These are phyloP conservation scores for Ochotona princeps DNA, from an alignment of 2,113 vertebrate genomes.

Conservation along the genomic window DNA sequence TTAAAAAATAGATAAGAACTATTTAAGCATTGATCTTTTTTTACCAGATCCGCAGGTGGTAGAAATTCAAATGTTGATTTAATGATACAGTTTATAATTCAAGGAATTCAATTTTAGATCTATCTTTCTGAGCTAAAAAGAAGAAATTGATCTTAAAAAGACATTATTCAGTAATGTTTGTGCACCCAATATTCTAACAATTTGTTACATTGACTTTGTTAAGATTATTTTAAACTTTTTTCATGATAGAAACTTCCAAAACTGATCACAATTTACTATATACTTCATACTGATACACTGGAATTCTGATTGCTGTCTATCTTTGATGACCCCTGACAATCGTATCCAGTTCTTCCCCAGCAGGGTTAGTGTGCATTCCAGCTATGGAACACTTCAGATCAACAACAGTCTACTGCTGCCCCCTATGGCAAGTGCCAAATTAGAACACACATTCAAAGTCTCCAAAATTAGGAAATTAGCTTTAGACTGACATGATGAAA, in stretches of 20 bases:
- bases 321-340: not conserved
- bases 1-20: not conserved
- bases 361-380: not conserved
- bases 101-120: not conserved
- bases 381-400: not conserved
- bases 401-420: slow-evolving; percentile 66
- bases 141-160: not conserved
- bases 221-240: slow-evolving; percentile 40
- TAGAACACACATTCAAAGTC: not conserved
- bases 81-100: not conserved
- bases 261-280: not conserved
- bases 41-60: not conserved
- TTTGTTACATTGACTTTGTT: not conserved
- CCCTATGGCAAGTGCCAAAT: slow-evolving; percentile 55
- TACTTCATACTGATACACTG: not conserved
- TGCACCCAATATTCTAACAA: not conserved
- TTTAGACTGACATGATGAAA: not conserved
- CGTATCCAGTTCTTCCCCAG: not conserved
- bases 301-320: not conserved
- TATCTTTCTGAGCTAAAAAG: not conserved
- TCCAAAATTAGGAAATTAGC: not conserved
- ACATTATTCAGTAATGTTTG: not conserved
- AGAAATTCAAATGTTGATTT: slow-evolving; percentile 1
- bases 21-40: not conserved
- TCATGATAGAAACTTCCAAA: not conserved